Conservation (phyloP, 2,113 vertebrate genomes). For the Mesoclemmys tuberculata region DNA sequence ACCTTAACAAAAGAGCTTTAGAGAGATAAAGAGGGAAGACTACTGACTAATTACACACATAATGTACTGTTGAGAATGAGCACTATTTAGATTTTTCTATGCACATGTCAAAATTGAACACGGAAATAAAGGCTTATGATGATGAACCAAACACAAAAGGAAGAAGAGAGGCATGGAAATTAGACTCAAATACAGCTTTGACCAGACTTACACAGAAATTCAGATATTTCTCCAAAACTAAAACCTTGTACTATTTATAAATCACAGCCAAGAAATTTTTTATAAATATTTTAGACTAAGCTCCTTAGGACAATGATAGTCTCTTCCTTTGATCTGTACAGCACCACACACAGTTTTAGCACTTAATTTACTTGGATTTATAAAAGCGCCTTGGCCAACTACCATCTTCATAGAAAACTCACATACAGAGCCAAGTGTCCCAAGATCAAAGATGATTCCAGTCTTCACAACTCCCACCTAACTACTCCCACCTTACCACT, state of each 20-base stretch:
- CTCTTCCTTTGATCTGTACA: background rate
- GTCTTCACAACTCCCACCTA: background rate
- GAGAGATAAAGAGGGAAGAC: background rate
- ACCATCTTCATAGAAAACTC: background rate
- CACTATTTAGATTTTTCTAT: background rate
- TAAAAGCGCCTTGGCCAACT: conserved; percentile 33
- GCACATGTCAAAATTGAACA: background rate
- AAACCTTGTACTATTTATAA: background rate
- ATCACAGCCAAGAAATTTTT: background rate
- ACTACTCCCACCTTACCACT: background rate
- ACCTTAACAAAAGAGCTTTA: background rate
- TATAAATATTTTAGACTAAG: background rate
- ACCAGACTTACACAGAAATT: background rate
- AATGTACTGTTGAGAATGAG: accelerated
- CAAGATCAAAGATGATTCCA: background rate
- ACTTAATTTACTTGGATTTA: conserved; percentile 39
- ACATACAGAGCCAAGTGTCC: background rate
- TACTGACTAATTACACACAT: background rate
- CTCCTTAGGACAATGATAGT: background rate
- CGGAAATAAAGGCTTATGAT: background rate
- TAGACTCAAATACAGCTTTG: background rate
- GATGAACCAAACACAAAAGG: background rate
- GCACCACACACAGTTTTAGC: background rate
- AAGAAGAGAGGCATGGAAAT: background rate
- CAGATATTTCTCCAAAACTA: background rate